Conservation (phyloP, 2,888 invertebrate genomes). For the Apamea anceps region DNA sequence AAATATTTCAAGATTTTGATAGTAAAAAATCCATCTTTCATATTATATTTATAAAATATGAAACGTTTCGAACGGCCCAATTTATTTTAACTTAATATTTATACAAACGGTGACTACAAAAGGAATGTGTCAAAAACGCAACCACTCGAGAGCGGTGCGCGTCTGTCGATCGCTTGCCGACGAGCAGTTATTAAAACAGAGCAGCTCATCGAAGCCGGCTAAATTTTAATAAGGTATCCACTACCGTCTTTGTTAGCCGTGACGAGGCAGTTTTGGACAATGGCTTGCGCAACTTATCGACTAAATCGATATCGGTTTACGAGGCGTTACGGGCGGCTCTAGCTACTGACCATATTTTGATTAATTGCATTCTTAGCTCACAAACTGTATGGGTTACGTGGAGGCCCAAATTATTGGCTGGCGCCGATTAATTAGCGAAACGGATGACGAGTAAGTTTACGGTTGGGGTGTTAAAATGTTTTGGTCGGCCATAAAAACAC, state of each 20-base stretch:
- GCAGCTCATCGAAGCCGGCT: slow-evolving; percentile 86
- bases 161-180: slow-evolving; percentile 78
- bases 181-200: slow-evolving; percentile 89
- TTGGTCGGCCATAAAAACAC: slow-evolving; percentile 75
- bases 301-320: slow-evolving; percentile 90
- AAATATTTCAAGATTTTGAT: slow-evolving; percentile 40
- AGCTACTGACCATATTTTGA: slow-evolving; percentile 90
- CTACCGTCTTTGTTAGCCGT: slow-evolving; percentile 88
- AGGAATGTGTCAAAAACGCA: slow-evolving; percentile 81
- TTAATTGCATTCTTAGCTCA: slow-evolving; percentile 88
- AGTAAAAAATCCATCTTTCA: slow-evolving; percentile 55
- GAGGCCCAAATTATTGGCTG: slow-evolving; percentile 81
- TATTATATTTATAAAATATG: slow-evolving; percentile 57
- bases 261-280: slow-evolving; percentile 88
- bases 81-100: slow-evolving; percentile 81
- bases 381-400: slow-evolving; percentile 76
- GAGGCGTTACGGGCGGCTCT: slow-evolving; percentile 88
- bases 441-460: slow-evolving; percentile 82
- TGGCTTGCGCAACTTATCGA: slow-evolving; percentile 89
- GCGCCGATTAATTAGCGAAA: slow-evolving; percentile 89
- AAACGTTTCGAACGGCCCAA: slow-evolving; percentile 67
- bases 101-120: slow-evolving; percentile 78
- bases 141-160: slow-evolving; percentile 75
- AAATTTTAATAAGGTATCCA: slow-evolving; percentile 90
- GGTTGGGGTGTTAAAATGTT: slow-evolving; percentile 80